A percentile compares a stretch with the other conserved stretches of the same genome.
These are phyloP conservation scores for Lepus americanus DNA, from an alignment of 2,113 vertebrate species.

Conservation along the genomic window DNA sequence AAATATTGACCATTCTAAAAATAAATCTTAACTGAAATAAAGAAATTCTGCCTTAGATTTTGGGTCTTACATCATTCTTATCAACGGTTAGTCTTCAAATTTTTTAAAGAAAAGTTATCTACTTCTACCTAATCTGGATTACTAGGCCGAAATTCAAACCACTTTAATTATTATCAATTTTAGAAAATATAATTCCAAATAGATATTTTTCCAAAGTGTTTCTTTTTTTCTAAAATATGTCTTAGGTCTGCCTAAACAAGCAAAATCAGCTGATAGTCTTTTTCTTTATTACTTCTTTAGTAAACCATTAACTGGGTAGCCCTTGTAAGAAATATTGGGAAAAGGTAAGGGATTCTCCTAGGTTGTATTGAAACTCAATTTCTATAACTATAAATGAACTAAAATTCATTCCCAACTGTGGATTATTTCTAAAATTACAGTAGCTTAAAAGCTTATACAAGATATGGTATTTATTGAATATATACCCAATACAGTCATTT, in stretches of 20 bases:
- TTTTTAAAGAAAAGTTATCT: constrained; percentile 1
- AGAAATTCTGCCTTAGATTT: background rate
- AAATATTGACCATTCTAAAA: constrained; percentile 10
- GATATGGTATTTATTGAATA: background rate
- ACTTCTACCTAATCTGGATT: background rate
- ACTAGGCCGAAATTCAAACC: constrained; percentile 32
- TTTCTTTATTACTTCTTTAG: background rate
- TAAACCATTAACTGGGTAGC: background rate
- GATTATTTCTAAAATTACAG: background rate
- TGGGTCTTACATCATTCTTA: background rate
- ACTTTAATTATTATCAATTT: background rate
- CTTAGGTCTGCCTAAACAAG: background rate
- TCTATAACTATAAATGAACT: background rate
- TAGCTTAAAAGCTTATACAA: background rate
- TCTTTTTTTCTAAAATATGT: background rate
- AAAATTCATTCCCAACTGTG: background rate
- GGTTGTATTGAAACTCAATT: background rate
- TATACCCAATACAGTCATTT: background rate
- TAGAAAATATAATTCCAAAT: background rate
- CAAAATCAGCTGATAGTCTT: background rate
- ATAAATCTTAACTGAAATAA: background rate
- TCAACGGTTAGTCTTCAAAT: background rate
- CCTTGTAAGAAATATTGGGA: background rate
- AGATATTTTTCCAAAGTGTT: background rate
- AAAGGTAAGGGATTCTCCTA: background rate